phyloP scores from a whole-genome alignment of 2,888 invertebrate genomes.

The Lithophane socia region DNA sequence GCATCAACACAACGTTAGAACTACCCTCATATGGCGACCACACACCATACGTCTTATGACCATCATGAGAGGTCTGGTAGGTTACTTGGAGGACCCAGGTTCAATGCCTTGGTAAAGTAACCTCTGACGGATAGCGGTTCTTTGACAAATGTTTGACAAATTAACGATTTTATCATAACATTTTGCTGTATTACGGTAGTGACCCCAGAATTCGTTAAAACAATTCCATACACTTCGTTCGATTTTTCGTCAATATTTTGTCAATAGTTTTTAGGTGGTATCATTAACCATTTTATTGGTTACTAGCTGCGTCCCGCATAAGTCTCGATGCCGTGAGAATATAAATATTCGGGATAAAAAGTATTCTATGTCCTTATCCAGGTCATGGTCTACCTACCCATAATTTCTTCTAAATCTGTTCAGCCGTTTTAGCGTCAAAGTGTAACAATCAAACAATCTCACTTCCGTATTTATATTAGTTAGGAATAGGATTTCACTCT shows the following conservation, averaged over 20 bases:
- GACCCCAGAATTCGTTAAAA: not conserved
- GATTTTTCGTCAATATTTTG: not conserved
- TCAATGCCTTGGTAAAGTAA: not conserved
- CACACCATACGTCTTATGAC: conserved; percentile 41
- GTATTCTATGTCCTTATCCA: too few species aligned
- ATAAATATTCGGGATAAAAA: too few species aligned
- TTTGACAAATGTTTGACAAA: not conserved
- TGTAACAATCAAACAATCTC: too few species aligned
- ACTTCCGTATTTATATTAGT: too few species aligned
- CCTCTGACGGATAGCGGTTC: not conserved
- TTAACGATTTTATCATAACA: not conserved
- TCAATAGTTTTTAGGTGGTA: too few species aligned
- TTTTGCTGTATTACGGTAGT: too few species aligned
- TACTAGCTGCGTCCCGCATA: not conserved
- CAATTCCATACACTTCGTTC: not conserved
- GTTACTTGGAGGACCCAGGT: not conserved
- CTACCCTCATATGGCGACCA: conserved; percentile 57
- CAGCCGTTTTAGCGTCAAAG: too few species aligned
- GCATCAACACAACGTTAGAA: conserved; percentile 66
- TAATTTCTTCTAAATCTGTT: too few species aligned
- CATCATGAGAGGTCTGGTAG: not conserved
- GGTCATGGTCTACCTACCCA: too few species aligned
- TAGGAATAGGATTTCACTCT: not conserved
- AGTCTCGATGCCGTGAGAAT: too few species aligned
- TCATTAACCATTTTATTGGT: too few species aligned